These are phyloP conservation scores for pig (Sus scrofa) DNA, from an alignment of 2,113 vertebrate species.

Conservation along the genomic window DNA sequence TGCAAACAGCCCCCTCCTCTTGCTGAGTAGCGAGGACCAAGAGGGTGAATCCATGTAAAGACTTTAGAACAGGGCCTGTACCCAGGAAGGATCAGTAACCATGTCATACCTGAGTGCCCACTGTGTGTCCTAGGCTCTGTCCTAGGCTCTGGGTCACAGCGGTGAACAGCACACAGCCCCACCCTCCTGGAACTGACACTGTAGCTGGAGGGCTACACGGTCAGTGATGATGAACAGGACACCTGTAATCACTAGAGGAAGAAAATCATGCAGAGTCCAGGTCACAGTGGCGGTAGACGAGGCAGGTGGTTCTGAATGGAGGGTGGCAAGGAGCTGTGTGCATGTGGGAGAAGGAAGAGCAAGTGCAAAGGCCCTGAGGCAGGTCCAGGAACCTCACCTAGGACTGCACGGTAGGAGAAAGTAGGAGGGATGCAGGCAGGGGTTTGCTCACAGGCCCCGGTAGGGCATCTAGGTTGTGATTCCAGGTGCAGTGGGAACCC, in stretches of 20 bases:
- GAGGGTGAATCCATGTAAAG: neutral
- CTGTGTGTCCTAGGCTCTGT: too few species aligned
- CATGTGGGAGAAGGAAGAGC: neutral
- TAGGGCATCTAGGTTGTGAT: neutral
- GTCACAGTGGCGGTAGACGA: neutral
- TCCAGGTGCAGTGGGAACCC: neutral
- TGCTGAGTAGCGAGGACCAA: neutral
- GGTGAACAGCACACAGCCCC: too few species aligned
- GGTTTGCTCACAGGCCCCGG: neutral
- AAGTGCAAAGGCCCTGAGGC: neutral
- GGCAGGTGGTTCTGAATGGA: neutral
- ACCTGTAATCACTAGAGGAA: neutral
- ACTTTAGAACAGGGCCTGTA: too few species aligned
- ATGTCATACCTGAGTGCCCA: neutral
- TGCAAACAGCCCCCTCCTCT: neutral
- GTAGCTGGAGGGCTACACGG: neutral
- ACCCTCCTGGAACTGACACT: neutral
- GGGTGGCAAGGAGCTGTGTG: neutral
- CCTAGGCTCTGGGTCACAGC: neutral
- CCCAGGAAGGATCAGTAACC: neutral
- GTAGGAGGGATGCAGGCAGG: neutral
- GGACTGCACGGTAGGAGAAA: neutral
- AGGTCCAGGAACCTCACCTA: neutral
- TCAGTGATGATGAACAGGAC: neutral
- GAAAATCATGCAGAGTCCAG: neutral